Evolutionary conservation across 2,888 invertebrate species (phyloP).

Genomic region (Drepanosiphum platanoidis): DNA sequence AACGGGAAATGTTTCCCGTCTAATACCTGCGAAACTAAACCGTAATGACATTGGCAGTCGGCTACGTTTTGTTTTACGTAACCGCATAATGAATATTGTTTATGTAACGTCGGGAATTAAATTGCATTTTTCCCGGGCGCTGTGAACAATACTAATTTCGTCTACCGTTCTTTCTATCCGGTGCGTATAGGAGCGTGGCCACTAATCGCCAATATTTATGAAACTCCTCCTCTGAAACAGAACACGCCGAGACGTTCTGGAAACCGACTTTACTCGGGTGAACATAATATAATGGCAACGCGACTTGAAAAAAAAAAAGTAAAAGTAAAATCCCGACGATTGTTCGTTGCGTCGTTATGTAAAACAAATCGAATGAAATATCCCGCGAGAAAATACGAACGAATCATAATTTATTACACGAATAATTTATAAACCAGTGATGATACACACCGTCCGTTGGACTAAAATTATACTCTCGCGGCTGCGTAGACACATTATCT

Average conservation of each 20-base stretch:
- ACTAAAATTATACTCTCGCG: not conserved
- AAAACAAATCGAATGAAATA: not conserved
- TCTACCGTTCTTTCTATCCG: constrained; percentile 9
- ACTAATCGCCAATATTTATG: constrained; percentile 15
- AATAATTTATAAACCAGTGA: not conserved
- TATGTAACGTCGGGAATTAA: constrained; percentile 2
- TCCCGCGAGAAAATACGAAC: not conserved
- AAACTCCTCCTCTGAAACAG: not conserved
- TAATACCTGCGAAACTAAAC: not conserved
- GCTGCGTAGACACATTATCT: not conserved
- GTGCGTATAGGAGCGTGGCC: not conserved
- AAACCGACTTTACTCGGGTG: not conserved
- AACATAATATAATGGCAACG: not conserved
- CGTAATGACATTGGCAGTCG: not conserved
- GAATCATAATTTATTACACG: not conserved
- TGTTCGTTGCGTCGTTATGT: not conserved
- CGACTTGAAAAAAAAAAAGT: not conserved
- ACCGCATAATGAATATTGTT: constrained; percentile 20
- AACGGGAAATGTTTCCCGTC: constrained; percentile 13
- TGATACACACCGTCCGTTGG: not conserved
- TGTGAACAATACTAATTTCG: constrained; percentile 29
- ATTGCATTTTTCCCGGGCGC: not conserved
- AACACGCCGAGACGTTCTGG: constrained; percentile 5
- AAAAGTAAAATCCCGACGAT: constrained; percentile 13
- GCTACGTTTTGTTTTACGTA: constrained; percentile 11